phyloP scores from a whole-genome alignment of 2,797 vertebrate genomes.

The Sternarchorhynchus goeldii region DNA sequence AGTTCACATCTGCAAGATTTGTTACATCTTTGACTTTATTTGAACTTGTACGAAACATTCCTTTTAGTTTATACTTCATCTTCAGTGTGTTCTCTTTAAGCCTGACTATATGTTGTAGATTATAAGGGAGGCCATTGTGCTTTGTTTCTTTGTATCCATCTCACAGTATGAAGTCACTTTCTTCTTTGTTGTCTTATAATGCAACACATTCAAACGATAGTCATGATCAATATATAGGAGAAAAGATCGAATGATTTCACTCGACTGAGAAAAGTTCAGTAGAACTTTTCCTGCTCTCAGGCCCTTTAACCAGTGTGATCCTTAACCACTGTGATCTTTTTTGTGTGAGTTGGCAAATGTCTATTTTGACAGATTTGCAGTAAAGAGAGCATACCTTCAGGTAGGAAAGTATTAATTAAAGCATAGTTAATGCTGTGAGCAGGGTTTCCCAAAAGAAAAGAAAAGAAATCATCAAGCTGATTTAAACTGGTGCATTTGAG shows the following conservation, averaged over 20 bases:
- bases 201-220: no score
- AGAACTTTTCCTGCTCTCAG: no score
- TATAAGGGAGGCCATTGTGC: neutral
- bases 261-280: no score
- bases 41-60: slow-evolving; percentile 27
- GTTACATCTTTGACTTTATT: slow-evolving; percentile 47
- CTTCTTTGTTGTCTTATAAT: no score
- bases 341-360: neutral
- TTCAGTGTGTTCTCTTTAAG: slow-evolving; percentile 6
- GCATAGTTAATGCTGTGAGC: neutral
- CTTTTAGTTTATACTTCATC: slow-evolving; percentile 27
- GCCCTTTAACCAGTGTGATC: no score
- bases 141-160: neutral
- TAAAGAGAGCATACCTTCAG: neutral
- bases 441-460: no score
- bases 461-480: no score
- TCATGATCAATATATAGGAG: no score
- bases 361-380: neutral
- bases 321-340: neutral
- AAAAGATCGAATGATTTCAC: no score
- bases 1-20: slow-evolving; percentile 41
- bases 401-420: neutral
- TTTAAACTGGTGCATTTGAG: no score
- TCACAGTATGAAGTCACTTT: neutral
- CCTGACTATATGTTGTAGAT: neutral